Percentiles rank a stretch among this genome's conserved stretches.
phyloP scores from a whole-genome alignment of 2,888 invertebrate genomes.

The Therioaphis trifolii region DNA sequence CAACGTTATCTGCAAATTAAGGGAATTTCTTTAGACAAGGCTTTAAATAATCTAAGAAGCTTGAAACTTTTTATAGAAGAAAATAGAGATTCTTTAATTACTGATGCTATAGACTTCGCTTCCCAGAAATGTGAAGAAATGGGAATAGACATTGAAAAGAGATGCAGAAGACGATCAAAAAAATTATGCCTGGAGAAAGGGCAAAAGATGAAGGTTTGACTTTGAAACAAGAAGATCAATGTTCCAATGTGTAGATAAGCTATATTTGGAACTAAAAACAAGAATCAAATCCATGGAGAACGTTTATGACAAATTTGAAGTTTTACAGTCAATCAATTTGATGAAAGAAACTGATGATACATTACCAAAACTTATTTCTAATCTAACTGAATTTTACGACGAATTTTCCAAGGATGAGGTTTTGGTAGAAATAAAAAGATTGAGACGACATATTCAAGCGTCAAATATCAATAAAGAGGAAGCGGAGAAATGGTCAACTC shows the following conservation, averaged over 20 bases:
- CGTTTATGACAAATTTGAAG: neutral
- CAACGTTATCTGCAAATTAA: too few relatives aligned
- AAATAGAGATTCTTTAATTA: neutral
- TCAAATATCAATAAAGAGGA: slow-evolving; percentile 1
- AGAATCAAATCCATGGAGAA: neutral
- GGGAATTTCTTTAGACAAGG: neutral
- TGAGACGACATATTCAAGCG: slow-evolving; percentile 16
- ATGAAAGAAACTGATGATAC: neutral
- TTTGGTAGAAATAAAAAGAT: slow-evolving; percentile 18
- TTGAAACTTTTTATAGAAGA: slow-evolving; percentile 7
- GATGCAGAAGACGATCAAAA: neutral
- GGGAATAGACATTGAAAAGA: neutral
- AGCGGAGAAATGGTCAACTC: neutral
- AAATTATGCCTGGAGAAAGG: too few relatives aligned
- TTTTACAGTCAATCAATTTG: neutral
- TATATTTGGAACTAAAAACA: slow-evolving; percentile 1
- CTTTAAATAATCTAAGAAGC: neutral
- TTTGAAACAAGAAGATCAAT: too few relatives aligned
- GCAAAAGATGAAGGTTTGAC: too few relatives aligned
- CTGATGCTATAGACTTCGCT: neutral
- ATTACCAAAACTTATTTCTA: neutral
- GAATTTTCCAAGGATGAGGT: neutral
- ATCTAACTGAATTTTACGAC: neutral
- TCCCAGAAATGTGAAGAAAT: neutral
- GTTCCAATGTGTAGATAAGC: neutral